A percentile compares a stretch with the other conserved stretches of the same genome.
These are phyloP conservation scores for Hyles vespertilio DNA, from an alignment of 1,140 invertebrate genomes.

Conservation along the genomic window DNA sequence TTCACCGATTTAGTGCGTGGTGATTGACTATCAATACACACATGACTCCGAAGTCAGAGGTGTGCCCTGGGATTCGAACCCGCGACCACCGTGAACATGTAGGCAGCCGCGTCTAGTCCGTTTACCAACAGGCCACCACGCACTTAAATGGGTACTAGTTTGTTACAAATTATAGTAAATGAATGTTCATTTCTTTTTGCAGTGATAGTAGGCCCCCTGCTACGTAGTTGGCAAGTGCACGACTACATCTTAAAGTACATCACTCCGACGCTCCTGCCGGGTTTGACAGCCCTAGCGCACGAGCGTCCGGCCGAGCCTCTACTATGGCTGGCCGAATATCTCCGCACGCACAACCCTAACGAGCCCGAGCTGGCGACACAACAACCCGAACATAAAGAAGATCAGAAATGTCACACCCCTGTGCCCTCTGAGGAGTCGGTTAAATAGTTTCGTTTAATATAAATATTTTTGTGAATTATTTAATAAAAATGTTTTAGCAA, in stretches of 20 bases:
- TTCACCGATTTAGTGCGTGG: too few species aligned
- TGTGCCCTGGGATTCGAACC: too few species aligned
- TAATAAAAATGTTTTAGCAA: too few species aligned
- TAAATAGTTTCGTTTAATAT: not conserved
- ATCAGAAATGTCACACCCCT: slow-evolving; percentile 47
- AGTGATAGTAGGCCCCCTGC: slow-evolving; percentile 80
- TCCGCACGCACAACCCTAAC: slow-evolving; percentile 42
- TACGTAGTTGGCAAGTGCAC: slow-evolving; percentile 72
- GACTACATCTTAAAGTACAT: slow-evolving; percentile 83
- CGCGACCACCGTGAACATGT: too few species aligned
- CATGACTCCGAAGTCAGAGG: too few species aligned
- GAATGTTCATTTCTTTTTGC: slow-evolving; percentile 23
- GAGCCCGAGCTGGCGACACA: slow-evolving; percentile 48
- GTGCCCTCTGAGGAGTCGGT: slow-evolving; percentile 28
- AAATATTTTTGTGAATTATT: too few species aligned
- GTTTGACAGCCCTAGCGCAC: slow-evolving; percentile 82
- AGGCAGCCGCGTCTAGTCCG: too few species aligned
- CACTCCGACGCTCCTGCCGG: slow-evolving; percentile 80
- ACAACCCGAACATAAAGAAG: slow-evolving; percentile 79
- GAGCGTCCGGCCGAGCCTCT: slow-evolving; percentile 85
- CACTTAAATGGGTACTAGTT: too few species aligned
- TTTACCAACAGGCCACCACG: too few species aligned
- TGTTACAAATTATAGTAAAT: not conserved
- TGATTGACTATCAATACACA: too few species aligned
- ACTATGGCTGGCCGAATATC: slow-evolving; percentile 86